phyloP scores from a whole-genome alignment of 1,140 invertebrate species.

The Drosophila melanica region DNA sequence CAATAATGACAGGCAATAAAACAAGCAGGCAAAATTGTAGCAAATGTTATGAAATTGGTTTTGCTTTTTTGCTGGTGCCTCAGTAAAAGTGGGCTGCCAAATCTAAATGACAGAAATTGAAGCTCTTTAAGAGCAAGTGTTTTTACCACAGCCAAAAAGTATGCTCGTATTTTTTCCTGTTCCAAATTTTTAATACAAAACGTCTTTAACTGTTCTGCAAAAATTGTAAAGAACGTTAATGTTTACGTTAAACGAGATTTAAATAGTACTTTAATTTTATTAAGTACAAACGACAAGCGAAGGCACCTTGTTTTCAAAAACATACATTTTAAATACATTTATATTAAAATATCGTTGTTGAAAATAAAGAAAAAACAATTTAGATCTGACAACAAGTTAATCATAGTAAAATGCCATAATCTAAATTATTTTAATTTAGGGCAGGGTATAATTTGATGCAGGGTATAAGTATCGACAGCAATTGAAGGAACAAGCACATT shows the following conservation, averaged over 20 bases:
- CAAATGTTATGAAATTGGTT: conserved; percentile 64
- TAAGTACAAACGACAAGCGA: too few species aligned
- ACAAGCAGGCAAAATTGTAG: conserved; percentile 52
- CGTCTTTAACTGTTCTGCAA: background rate
- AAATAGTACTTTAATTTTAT: too few species aligned
- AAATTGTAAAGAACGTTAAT: too few species aligned
- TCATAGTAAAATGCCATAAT: too few species aligned
- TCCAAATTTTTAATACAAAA: background rate
- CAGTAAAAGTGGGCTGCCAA: conserved; percentile 39
- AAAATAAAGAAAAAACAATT: too few species aligned
- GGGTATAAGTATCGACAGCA: background rate
- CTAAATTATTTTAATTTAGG: too few species aligned
- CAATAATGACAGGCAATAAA: conserved; percentile 62
- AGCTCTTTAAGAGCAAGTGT: conserved; percentile 50
- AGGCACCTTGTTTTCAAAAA: too few species aligned
- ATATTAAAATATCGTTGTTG: too few species aligned
- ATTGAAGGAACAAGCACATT: background rate
- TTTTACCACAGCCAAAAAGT: conserved; percentile 28
- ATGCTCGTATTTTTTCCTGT: conserved; percentile 35
- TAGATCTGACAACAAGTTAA: too few species aligned
- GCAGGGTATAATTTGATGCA: background rate
- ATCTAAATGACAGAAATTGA: conserved; percentile 78
- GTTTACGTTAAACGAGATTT: too few species aligned
- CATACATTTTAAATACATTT: too few species aligned
- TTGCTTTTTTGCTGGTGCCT: conserved; percentile 26